Percentiles rank a stretch among this genome's conserved stretches.
Evolutionary conservation across 2,113 vertebrate species (phyloP).

Genomic region (Anoura caudifer): DNA sequence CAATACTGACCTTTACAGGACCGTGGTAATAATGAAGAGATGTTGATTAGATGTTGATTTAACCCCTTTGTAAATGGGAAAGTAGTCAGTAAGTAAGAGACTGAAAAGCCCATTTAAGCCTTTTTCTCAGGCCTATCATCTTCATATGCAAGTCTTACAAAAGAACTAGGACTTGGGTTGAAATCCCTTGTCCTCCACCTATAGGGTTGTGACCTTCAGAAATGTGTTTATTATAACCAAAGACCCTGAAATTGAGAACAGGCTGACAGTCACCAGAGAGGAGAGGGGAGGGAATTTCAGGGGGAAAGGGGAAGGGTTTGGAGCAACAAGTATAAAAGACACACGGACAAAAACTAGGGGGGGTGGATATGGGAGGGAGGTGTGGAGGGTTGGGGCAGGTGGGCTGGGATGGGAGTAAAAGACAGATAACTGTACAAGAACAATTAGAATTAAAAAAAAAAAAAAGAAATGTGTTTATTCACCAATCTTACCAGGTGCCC

Average conservation of each 20-base stretch:
- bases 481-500: slow-evolving; percentile 16
- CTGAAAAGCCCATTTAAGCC: neutral
- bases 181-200: neutral
- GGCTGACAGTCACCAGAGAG: no score
- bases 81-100: neutral
- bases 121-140: neutral
- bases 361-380: no score
- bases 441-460: no score
- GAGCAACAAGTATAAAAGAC: no score
- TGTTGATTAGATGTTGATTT: neutral
- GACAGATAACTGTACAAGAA: no score
- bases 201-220: neutral
- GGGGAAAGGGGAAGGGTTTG: no score
- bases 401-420: no score
- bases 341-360: no score
- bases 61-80: neutral
- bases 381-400: no score
- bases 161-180: neutral
- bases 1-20: neutral
- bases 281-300: no score
- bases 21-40: neutral
- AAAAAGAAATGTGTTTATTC: slow-evolving; percentile 3
- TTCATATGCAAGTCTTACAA: neutral
- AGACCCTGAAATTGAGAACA: no score
- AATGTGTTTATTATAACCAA: slow-evolving; percentile 14